A percentile compares a stretch with the other conserved stretches of the same genome.
Conservation (phyloP, 1,140 invertebrate species). For the Ganaspis sp. region DNA sequence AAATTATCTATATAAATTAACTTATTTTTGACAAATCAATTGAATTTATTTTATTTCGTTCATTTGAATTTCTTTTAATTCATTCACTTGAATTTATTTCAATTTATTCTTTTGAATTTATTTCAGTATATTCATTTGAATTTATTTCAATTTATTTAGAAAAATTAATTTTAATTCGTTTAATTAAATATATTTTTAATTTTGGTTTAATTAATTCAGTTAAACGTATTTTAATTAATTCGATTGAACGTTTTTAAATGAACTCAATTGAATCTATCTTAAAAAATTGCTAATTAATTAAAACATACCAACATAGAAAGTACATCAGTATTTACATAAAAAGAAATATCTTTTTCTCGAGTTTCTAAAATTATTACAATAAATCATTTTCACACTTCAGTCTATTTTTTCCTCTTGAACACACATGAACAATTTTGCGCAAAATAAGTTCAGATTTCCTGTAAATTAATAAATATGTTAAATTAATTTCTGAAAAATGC, state of each 20-base stretch:
- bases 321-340: conserved; percentile 1
- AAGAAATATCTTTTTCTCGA: not conserved
- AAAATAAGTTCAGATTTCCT: conserved; percentile 81
- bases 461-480: conserved; percentile 71
- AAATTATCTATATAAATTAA: not conserved
- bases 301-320: not conserved
- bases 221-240: not conserved
- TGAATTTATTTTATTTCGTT: not conserved
- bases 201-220: too few relatives aligned
- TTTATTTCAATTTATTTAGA: too few relatives aligned
- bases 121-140: too few relatives aligned
- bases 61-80: too few relatives aligned
- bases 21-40: not conserved
- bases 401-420: conserved; percentile 79
- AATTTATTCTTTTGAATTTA: too few relatives aligned
- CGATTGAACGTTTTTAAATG: not conserved
- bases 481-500: too few relatives aligned
- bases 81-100: too few relatives aligned
- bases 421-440: conserved; percentile 86
- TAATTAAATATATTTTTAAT: too few relatives aligned
- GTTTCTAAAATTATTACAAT: not conserved
- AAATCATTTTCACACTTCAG: conserved; percentile 39
- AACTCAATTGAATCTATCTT: too few relatives aligned
- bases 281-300: not conserved
- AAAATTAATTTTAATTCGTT: too few relatives aligned